Percentiles rank a stretch among this genome's conserved stretches.
phyloP scores from a whole-genome alignment of 2,113 vertebrate species.

The Mugil cephalus region DNA sequence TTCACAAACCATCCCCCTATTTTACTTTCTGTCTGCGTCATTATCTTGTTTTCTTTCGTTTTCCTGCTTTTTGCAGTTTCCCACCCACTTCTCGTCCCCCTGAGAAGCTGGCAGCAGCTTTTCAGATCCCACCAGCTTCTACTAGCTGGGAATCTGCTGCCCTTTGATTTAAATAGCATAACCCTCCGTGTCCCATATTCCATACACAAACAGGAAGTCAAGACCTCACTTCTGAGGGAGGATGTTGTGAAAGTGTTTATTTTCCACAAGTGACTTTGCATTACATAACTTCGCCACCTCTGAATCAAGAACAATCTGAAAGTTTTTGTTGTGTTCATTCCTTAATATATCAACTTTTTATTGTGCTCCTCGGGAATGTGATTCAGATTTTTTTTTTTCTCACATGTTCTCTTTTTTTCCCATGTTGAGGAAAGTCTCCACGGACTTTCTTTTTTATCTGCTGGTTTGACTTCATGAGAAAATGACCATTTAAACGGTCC shows the following conservation, averaged over 20 bases:
- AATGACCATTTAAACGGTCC: constrained; percentile 54
- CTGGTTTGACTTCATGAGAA: constrained; percentile 62
- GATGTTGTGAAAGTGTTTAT: constrained; percentile 71
- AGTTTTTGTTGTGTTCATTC: neutral
- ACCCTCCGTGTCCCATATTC: constrained; percentile 74
- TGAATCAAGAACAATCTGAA: neutral
- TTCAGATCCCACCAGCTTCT: constrained; percentile 63
- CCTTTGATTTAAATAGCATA: constrained; percentile 81
- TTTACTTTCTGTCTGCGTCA: constrained; percentile 19
- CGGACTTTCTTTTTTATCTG: constrained; percentile 49
- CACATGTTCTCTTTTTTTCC: constrained; percentile 48
- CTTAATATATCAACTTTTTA: neutral
- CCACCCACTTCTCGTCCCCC: constrained; percentile 57
- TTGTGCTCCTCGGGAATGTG: neutral
- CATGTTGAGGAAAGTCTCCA: constrained; percentile 56
- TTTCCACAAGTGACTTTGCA: constrained; percentile 32
- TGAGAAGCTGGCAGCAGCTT: constrained; percentile 70
- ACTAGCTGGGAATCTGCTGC: constrained; percentile 82
- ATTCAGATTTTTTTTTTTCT: neutral
- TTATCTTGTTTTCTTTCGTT: constrained; percentile 52
- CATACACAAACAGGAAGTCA: constrained; percentile 82
- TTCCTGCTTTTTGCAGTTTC: constrained; percentile 56
- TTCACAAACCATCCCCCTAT: neutral
- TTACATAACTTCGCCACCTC: neutral
- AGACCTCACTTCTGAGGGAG: constrained; percentile 71